Evolutionary conservation across 2,797 vertebrate species (phyloP).

Genomic region (Sebastes flavidus): DNA sequence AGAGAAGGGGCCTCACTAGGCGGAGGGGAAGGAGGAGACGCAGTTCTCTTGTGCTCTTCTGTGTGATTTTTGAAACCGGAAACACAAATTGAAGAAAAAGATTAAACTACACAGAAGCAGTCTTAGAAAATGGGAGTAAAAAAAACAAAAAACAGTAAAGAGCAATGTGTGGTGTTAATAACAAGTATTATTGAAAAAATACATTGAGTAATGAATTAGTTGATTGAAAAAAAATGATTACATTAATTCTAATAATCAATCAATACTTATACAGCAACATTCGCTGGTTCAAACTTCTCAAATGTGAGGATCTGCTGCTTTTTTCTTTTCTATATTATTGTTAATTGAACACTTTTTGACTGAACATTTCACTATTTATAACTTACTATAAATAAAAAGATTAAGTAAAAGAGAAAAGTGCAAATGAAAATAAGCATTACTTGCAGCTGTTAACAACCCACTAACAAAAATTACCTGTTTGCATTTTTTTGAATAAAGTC

Average conservation of each 20-base stretch:
- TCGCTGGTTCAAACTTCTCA: too few relatives aligned
- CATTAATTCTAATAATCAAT: neutral
- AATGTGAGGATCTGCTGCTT: neutral
- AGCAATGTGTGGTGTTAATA: neutral
- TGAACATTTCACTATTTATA: neutral
- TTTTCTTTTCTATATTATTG: neutral
- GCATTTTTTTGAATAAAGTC: too few relatives aligned
- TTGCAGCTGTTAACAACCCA: neutral
- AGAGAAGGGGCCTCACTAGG: neutral
- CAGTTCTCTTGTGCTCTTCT: neutral
- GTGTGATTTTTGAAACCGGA: neutral
- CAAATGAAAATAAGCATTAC: neutral
- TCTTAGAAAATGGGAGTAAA: neutral
- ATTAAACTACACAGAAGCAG: neutral
- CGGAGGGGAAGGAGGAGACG: fast-evolving
- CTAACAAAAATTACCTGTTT: neutral
- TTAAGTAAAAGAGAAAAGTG: neutral
- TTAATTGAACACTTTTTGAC: neutral
- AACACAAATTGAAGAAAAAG: neutral
- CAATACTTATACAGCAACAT: neutral
- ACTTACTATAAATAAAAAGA: neutral
- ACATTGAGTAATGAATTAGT: neutral
- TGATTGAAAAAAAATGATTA: neutral
- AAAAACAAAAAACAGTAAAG: neutral
- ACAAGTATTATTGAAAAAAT: neutral